A percentile compares a stretch with the other conserved stretches of the same genome.
These are phyloP conservation scores for Anhinga rufa DNA, from an alignment of 2,113 vertebrate species.

Conservation along the genomic window DNA sequence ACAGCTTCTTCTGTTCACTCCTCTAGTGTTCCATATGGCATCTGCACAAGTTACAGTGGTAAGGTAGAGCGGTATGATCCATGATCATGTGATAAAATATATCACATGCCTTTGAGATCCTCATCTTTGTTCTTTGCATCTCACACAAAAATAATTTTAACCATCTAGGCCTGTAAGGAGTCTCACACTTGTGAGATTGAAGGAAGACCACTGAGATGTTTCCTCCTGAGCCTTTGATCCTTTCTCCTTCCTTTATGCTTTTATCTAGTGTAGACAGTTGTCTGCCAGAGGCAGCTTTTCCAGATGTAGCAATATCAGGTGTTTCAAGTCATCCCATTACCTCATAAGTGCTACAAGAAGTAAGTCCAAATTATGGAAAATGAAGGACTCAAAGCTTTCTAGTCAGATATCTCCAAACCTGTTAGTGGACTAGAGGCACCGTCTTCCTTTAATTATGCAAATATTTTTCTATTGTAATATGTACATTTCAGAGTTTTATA, in stretches of 20 bases:
- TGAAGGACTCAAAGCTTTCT: neutral
- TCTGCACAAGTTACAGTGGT: neutral
- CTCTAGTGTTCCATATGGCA: neutral
- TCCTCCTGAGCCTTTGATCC: neutral
- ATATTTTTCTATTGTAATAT: neutral
- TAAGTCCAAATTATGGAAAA: neutral
- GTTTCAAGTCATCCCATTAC: neutral
- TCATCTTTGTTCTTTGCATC: neutral
- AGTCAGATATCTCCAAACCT: neutral
- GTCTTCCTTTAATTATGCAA: neutral
- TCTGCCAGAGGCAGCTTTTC: neutral
- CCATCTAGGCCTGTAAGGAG: neutral
- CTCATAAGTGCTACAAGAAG: neutral
- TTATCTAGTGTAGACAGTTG: neutral
- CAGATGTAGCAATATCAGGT: neutral
- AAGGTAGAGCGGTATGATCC: neutral
- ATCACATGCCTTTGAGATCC: neutral
- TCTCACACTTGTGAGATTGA: neutral
- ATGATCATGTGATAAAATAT: neutral
- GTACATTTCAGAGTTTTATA: neutral
- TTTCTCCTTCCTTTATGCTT: neutral
- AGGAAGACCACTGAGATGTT: neutral
- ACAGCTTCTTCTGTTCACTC: neutral
- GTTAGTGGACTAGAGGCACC: neutral
- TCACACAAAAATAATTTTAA: neutral